Evolutionary conservation across 2,888 invertebrate genomes (phyloP).

Genomic region (Phaonia tiefii): DNA sequence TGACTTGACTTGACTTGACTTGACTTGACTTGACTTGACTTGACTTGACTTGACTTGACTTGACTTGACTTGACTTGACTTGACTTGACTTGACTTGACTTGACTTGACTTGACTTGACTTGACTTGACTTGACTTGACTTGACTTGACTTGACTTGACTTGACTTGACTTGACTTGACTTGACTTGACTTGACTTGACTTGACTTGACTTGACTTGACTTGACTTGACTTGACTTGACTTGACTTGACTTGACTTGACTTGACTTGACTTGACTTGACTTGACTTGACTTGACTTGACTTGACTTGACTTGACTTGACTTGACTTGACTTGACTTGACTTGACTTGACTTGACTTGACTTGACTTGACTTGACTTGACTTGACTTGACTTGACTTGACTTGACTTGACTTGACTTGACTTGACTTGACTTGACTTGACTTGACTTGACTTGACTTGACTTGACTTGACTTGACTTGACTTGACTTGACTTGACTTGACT

Average conservation of each 20-base stretch:
- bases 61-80: background rate
- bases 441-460: too few relatives aligned
- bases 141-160: too few relatives aligned
- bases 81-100: background rate
- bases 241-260: constrained; percentile 8
- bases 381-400: constrained; percentile 22
- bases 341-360: constrained; percentile 21
- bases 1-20: background rate
- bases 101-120: background rate
- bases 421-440: too few relatives aligned
- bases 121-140: background rate
- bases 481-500: too few relatives aligned
- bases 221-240: constrained; percentile 5
- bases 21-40: background rate
- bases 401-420: too few relatives aligned
- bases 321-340: background rate
- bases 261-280: constrained; percentile 8
- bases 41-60: constrained; percentile 1
- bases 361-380: constrained; percentile 4
- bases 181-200: constrained; percentile 2
- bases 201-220: constrained; percentile 8
- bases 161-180: constrained; percentile 12
- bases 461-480: too few relatives aligned
- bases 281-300: constrained; percentile 6
- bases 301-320: background rate